Conservation (phyloP, 2,113 vertebrate genomes). For the Cyanistes caeruleus region DNA sequence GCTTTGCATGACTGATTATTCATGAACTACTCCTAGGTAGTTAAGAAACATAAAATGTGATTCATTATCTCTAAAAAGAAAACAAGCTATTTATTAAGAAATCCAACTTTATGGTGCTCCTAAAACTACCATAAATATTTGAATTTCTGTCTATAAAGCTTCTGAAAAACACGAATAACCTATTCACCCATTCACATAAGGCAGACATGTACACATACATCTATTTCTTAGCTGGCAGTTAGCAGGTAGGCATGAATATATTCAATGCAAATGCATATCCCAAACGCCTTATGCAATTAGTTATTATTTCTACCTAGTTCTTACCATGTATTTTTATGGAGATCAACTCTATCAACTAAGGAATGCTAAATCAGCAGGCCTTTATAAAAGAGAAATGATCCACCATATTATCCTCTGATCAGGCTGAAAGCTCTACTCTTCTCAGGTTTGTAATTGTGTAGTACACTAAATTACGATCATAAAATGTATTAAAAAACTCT, state of each 20-base stretch:
- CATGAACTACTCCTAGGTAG: conserved; percentile 15
- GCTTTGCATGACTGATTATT: conserved; percentile 51
- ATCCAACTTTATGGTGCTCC: neutral
- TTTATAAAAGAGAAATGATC: neutral
- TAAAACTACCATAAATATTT: conserved; percentile 5
- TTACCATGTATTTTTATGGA: neutral
- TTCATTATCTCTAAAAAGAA: conserved; percentile 46
- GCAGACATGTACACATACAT: neutral
- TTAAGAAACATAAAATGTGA: conserved; percentile 40
- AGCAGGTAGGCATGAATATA: neutral
- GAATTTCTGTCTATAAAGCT: neutral
- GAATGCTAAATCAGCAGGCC: neutral
- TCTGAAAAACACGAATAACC: neutral
- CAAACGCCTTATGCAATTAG: neutral
- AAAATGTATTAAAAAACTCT: neutral
- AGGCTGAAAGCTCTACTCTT: neutral
- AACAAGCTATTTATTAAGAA: conserved; percentile 30
- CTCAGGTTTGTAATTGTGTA: neutral
- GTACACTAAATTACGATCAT: neutral
- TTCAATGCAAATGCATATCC: neutral
- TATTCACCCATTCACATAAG: neutral
- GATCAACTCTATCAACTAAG: neutral
- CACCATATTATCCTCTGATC: neutral
- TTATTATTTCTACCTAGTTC: neutral
- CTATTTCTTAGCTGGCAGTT: neutral